A percentile compares a stretch with the other conserved stretches of the same genome.
Conservation (phyloP, 2,797 vertebrate genomes). For the Bradypodion ventrale region DNA sequence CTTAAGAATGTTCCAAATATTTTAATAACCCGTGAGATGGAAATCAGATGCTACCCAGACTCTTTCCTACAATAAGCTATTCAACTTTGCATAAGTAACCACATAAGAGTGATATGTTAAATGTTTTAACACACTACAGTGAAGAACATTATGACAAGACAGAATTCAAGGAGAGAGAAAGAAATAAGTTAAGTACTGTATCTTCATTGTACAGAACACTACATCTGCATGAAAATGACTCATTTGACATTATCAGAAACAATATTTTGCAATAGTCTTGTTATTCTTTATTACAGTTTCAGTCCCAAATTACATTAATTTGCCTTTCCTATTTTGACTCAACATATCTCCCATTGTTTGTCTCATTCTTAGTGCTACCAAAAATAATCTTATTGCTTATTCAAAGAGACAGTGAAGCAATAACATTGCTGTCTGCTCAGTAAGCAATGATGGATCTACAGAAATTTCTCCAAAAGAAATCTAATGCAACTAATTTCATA, state of each 20-base stretch:
- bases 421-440: too few species aligned
- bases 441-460: not conserved
- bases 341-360: not conserved
- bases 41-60: not conserved
- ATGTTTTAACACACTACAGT: not conserved
- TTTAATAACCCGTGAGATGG: not conserved
- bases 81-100: not conserved
- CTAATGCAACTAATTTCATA: not conserved
- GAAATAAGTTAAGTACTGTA: not conserved
- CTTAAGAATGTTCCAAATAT: constrained; percentile 29
- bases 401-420: not conserved
- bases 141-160: not conserved
- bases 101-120: not conserved
- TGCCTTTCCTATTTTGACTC: not conserved
- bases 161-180: not conserved
- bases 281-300: not conserved
- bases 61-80: not conserved
- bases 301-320: not conserved
- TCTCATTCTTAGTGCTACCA: not conserved
- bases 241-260: not conserved
- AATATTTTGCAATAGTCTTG: too few species aligned
- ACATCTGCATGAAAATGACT: not conserved
- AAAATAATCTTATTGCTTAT: not conserved
- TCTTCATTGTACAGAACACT: not conserved
- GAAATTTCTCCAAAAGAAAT: not conserved